Base-by-base conservation (phyloP, 1,140 invertebrate species). In the Uloborus diversus region DNA sequence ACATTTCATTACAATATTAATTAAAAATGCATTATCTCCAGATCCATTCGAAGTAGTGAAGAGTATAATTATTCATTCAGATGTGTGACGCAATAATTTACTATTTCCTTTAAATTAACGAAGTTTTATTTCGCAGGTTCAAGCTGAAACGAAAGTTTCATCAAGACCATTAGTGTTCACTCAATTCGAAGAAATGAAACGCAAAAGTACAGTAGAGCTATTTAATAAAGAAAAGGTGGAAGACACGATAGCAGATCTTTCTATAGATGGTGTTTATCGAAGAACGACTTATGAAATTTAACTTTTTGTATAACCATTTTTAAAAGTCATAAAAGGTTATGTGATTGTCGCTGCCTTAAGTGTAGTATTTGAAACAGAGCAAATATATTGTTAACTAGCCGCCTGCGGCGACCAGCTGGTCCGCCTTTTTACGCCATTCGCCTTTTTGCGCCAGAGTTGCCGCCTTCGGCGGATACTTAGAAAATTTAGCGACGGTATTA, bases 261-360 rank as follows among this genome's bases (percentile, higher is more conserved):
- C 62, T 25, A 35, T 78, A 4, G 42, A 78, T 56, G 73, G 73
- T 0, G 73, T 78, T 20, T 78, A 78, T 17, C n/a, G 62, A 49
- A 35, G 62, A 73, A 73, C 5, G 14, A 5, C 14, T 5, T 35
- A 49, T 17, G 51, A 32, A 14, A 13, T 27, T 32, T 73, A 33
- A 73, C 9, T 68, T 27, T 9, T 33, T 53, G 20, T n/a, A n/a
- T n/a, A n/a, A n/a, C n/a, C n/a, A n/a, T n/a, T n/a, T n/a, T n/a
- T n/a, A n/a, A 62, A 33, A 35, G 35, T 35, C n/a, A 27, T 57
- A 23, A 25, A 57, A 0, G 11, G 14, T 57, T 57, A 23, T 25
- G 25, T 28, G 14, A 14, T 57, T 57, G 14, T 57, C 14, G 20
- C 25, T 14, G 14, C 3, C 13, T 57, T 57, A 57, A 57, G 13